Conservation (phyloP, 1,140 invertebrate genomes). For the Pararge aegeria region DNA sequence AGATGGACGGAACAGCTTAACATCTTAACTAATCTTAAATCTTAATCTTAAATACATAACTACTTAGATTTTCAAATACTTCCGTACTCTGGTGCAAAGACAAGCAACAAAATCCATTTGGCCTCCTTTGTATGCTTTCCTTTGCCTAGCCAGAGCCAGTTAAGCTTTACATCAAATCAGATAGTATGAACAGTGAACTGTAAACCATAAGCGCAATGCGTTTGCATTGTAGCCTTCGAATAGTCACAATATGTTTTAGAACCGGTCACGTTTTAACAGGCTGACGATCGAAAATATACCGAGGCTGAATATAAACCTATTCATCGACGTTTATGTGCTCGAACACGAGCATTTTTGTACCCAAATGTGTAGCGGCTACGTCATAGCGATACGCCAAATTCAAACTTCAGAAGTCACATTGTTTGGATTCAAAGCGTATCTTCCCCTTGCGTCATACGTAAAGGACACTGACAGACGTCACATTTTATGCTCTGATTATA, state of each 20-base stretch:
- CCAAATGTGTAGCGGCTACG: slow-evolving; percentile 14
- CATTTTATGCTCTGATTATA: slow-evolving; percentile 25
- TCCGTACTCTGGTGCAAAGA: too few relatives aligned
- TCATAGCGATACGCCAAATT: background rate
- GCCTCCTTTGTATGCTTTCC: too few relatives aligned
- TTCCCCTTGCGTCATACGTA: slow-evolving; percentile 40
- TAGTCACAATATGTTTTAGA: slow-evolving; percentile 8
- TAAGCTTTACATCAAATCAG: too few relatives aligned
- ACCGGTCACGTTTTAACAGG: slow-evolving; percentile 14
- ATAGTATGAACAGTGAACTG: too few relatives aligned
- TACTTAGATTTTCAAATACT: too few relatives aligned
- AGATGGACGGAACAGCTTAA: too few relatives aligned
- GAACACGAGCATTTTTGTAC: background rate
- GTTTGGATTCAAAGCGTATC: slow-evolving; percentile 26
- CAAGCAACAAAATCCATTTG: too few relatives aligned
- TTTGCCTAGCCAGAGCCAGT: too few relatives aligned
- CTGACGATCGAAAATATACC: slow-evolving; percentile 16
- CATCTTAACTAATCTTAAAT: too few relatives aligned
- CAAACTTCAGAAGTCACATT: slow-evolving; percentile 11
- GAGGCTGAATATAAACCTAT: background rate
- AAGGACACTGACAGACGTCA: slow-evolving; percentile 15
- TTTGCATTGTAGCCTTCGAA: slow-evolving; percentile 19
- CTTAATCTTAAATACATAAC: too few relatives aligned
- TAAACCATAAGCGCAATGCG: background rate
- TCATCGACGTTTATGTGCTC: background rate